Evolutionary conservation across 2,888 invertebrate species (phyloP).

Genomic region (Hemistola chrysoprasaria): DNA sequence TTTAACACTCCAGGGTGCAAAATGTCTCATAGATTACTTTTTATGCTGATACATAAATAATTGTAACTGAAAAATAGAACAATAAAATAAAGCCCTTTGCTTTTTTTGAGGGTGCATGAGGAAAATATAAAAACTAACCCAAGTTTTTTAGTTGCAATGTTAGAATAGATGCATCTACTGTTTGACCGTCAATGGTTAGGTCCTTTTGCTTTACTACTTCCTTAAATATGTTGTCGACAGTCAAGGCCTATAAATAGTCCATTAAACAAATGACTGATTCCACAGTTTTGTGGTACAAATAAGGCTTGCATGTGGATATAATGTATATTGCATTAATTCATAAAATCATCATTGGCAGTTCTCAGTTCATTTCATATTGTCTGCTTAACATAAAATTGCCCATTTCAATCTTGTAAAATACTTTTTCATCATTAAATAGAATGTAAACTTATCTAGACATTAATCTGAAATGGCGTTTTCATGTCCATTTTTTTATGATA

Average conservation of each 20-base stretch:
- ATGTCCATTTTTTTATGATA: conserved; percentile 60
- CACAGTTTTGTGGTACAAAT: conserved; percentile 27
- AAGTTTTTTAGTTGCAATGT: no score
- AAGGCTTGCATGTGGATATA: conserved; percentile 14
- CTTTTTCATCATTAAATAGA: conserved; percentile 34
- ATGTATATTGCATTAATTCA: conserved; percentile 16
- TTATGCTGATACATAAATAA: no score
- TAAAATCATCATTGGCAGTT: conserved; percentile 9
- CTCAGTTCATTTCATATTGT: conserved; percentile 8
- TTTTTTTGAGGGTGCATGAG: no score
- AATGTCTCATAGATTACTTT: no score
- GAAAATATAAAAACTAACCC: no score
- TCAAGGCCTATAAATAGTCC: conserved; percentile 31
- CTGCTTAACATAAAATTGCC: conserved; percentile 11
- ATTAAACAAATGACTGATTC: conserved; percentile 51
- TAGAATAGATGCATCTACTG: no score
- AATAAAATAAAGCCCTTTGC: no score
- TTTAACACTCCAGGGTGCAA: no score
- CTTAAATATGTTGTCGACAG: conserved; percentile 61
- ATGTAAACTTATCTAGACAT: conserved; percentile 16
- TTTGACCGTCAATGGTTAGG: no score
- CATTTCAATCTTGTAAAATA: conserved; percentile 54
- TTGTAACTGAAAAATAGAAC: no score
- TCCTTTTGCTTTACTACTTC: no score
- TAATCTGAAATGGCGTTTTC: conserved; percentile 15